Percentiles rank a stretch among this genome's conserved stretches.
Conservation (phyloP, 2,113 vertebrate genomes). For the Lichenostomus cassidix region DNA sequence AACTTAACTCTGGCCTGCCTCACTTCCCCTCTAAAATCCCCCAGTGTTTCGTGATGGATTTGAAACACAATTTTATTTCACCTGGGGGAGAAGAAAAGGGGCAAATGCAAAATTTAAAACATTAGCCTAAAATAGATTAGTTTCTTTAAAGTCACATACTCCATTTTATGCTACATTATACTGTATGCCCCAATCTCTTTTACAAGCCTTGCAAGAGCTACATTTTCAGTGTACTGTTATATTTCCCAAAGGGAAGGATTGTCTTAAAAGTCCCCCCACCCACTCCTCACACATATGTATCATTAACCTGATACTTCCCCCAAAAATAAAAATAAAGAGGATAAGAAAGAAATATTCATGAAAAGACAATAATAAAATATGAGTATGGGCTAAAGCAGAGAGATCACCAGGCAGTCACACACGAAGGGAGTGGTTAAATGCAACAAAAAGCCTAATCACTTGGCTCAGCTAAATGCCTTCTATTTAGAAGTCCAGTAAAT, state of each 20-base stretch:
- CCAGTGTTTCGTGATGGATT: background rate
- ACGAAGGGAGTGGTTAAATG: background rate
- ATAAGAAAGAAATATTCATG: background rate
- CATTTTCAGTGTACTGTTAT: background rate
- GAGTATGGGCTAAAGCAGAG: background rate
- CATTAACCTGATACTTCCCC: background rate
- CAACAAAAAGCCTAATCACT: slow-evolving; percentile 23
- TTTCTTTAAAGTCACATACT: slow-evolving; percentile 54
- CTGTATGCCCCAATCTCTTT: slow-evolving; percentile 66
- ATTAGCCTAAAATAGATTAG: slow-evolving; percentile 53
- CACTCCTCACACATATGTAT: background rate
- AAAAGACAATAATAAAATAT: background rate
- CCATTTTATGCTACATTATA: slow-evolving; percentile 68
- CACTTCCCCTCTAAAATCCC: slow-evolving; percentile 28
- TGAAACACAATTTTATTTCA: slow-evolving; percentile 22
- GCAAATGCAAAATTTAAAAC: slow-evolving; percentile 45
- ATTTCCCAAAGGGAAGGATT: slow-evolving; percentile 49
- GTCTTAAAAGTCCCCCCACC: background rate
- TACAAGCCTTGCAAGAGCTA: slow-evolving; percentile 34
- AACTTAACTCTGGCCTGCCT: slow-evolving; percentile 16
- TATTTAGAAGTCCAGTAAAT: slow-evolving; percentile 55
- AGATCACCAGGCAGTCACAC: background rate
- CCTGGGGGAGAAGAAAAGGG: slow-evolving; percentile 12
- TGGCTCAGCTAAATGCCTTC: slow-evolving; percentile 15
- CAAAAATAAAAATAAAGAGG: background rate